These are phyloP conservation scores for Peribatodes rhomboidaria DNA, from an alignment of 2,888 invertebrate genomes.

Conservation along the genomic window DNA sequence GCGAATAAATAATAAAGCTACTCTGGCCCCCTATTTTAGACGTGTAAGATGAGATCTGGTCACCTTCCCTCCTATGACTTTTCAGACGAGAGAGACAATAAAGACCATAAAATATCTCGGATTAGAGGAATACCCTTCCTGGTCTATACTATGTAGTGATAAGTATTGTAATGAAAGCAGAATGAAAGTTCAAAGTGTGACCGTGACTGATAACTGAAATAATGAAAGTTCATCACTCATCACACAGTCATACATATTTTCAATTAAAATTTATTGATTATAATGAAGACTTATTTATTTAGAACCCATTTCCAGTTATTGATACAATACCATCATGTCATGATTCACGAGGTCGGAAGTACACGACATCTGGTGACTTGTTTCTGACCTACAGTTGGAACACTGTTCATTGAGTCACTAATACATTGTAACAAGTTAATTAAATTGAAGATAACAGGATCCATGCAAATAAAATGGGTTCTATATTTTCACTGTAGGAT, in stretches of 20 bases:
- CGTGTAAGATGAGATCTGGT: too few species aligned
- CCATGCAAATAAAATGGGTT: not conserved
- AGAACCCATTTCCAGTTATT: slow-evolving; percentile 15
- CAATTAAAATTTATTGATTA: not conserved
- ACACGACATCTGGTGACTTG: slow-evolving; percentile 12
- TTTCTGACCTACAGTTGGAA: slow-evolving; percentile 37
- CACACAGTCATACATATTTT: not conserved
- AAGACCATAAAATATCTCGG: too few species aligned
- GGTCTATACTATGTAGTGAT: too few species aligned
- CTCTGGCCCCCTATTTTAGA: too few species aligned
- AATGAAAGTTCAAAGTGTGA: too few species aligned
- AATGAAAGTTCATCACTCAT: not conserved
- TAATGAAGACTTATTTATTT: not conserved
- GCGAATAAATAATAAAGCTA: too few species aligned
- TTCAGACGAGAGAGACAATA: too few species aligned
- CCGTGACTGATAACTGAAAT: not conserved
- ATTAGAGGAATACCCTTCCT: too few species aligned
- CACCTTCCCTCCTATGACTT: too few species aligned
- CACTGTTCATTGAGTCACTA: slow-evolving; percentile 24
- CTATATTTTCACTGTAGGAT: too few species aligned
- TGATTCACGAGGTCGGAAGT: slow-evolving; percentile 37
- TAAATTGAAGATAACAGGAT: not conserved
- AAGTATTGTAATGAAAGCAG: too few species aligned
- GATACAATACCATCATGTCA: not conserved
- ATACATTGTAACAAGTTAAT: slow-evolving; percentile 17